phyloP scores from a whole-genome alignment of 2,888 invertebrate species.

The Platynereis dumerilii region DNA sequence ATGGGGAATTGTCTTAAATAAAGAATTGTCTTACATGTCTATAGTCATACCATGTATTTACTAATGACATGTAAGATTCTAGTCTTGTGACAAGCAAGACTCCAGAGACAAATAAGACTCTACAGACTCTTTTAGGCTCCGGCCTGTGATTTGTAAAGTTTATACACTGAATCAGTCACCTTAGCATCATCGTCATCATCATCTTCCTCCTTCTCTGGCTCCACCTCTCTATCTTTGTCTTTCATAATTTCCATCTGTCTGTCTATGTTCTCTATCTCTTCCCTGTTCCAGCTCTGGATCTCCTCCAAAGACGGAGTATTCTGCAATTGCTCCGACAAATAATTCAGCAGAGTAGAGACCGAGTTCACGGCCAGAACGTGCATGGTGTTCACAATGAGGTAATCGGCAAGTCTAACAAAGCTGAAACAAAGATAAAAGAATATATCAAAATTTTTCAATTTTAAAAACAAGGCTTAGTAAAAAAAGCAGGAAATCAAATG shows the following conservation, averaged over 20 bases:
- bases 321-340: conserved; percentile 61
- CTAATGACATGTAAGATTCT: too few species aligned
- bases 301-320: conserved; percentile 60
- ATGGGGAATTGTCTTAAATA: too few species aligned
- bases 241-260: not conserved
- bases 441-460: not conserved
- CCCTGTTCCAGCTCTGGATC: conserved; percentile 48
- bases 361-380: conserved; percentile 64
- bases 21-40: too few species aligned
- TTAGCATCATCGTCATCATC: conserved; percentile 20
- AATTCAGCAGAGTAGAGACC: conserved; percentile 61
- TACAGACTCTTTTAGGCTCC: too few species aligned
- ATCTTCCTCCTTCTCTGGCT: conserved; percentile 40
- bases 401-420: conserved; percentile 64
- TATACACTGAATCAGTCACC: not conserved
- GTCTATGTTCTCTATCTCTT: not conserved
- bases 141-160: too few species aligned
- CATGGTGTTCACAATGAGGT: conserved; percentile 64
- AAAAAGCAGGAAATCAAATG: conserved; percentile 1
- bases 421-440: conserved; percentile 40
- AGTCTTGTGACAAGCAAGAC: too few species aligned
- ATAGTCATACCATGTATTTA: too few species aligned
- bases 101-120: too few species aligned
- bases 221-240: conserved; percentile 25
- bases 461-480: not conserved